Evolutionary conservation across 2,888 invertebrate species (phyloP), one percentile per base, ranked within the genome.

Genomic region (Eueremaeus valkanovi): DNA sequence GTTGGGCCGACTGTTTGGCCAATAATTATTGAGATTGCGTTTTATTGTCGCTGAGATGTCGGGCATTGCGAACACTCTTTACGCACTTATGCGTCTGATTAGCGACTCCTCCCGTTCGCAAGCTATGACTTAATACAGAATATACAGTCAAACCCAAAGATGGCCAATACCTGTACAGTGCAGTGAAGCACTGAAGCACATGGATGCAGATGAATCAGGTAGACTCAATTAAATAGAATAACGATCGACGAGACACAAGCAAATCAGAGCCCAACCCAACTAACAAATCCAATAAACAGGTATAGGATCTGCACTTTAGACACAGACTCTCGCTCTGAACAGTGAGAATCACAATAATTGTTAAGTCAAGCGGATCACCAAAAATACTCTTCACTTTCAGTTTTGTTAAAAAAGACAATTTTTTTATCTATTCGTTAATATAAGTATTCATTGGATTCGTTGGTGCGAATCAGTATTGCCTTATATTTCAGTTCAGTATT

Each of bases 371-470:
- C 66, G 66, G 36, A 66, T 36, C 33, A n/a, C n/a, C 66, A 31
- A 66, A 58, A 66, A 36, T 36, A 66, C 29, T 66, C 66, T 66
- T 66, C 66, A 66, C 66, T 66, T 66, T 66, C 66, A 36, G 66
- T 36, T 66, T 33, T 36, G 66, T 5, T 31, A 58, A 58, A 58
- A 58, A 58, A 58, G 21, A 58, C 6, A 27, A 9, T 29, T 58
- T n/a, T 29, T 31, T 58, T 29, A 16, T 58, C 27, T 27, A 6
- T 18, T n/a, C n/a, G n/a, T n/a, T n/a, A n/a, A n/a, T n/a, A 33
- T 13, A 36, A 36, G n/a, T 66, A 66, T 66, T 66, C 66, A 66
- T 66, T 66, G 66, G 21, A 36, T 16, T 66, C 66, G 36, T 66
- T 66, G 66, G 9, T 33, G 66, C 66, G 36, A 66, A 66, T 66